Evolutionary conservation across 2,888 invertebrate genomes (phyloP).

Genomic region (Tetragonula carbonaria): DNA sequence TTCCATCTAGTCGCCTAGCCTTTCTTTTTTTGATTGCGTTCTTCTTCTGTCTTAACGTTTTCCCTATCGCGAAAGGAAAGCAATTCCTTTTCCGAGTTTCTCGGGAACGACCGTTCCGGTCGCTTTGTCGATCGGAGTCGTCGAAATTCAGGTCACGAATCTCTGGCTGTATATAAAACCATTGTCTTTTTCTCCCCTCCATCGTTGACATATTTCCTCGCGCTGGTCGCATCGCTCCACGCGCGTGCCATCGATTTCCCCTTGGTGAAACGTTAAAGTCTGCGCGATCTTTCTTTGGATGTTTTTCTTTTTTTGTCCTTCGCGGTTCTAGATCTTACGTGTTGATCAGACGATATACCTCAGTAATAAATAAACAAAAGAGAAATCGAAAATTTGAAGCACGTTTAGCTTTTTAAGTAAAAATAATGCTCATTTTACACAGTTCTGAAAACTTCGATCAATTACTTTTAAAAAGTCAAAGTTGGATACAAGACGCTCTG

Average conservation of each 20-base stretch:
- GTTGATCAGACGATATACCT: too few relatives aligned
- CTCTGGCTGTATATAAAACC: constrained; percentile 70
- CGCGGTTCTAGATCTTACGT: too few relatives aligned
- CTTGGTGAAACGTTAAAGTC: constrained; percentile 16
- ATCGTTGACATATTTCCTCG: constrained; percentile 68
- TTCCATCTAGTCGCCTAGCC: too few relatives aligned
- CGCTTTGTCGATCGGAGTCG: constrained; percentile 44
- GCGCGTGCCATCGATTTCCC: constrained; percentile 65
- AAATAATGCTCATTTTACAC: too few relatives aligned
- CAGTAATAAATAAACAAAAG: too few relatives aligned
- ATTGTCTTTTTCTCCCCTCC: constrained; percentile 61
- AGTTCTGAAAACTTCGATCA: too few relatives aligned
- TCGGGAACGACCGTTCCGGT: constrained; percentile 38
- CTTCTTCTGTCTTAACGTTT: background rate
- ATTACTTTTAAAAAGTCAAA: too few relatives aligned
- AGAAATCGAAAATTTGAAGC: too few relatives aligned
- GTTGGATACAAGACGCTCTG: too few relatives aligned
- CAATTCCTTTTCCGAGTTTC: background rate
- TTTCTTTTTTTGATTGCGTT: too few relatives aligned
- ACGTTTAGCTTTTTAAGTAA: too few relatives aligned
- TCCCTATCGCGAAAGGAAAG: accelerated
- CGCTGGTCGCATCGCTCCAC: constrained; percentile 63
- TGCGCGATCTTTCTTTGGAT: too few relatives aligned
- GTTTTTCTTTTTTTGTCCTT: background rate
- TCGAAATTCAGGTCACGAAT: constrained; percentile 72